Percentiles rank a stretch among this genome's conserved stretches.
Conservation (phyloP, 2,113 vertebrate species). For the Probosciger aterrimus region DNA sequence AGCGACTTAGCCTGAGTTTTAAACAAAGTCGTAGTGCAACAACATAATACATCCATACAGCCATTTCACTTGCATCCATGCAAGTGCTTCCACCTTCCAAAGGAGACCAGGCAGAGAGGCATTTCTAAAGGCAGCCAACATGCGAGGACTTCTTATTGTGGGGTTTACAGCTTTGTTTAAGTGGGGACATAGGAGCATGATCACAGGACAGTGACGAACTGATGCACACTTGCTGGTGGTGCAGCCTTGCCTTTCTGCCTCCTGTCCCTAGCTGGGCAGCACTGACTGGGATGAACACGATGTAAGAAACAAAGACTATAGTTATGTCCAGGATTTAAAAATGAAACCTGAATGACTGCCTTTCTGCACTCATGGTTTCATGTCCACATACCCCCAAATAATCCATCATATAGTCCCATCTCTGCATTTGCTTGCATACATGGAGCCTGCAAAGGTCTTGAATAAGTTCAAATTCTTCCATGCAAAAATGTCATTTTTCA, state of each 20-base stretch:
- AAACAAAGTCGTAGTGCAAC: background rate
- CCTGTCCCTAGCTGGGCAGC: background rate
- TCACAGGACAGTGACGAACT: fast-evolving
- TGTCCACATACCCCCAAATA: background rate
- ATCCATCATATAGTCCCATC: background rate
- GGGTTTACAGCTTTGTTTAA: background rate
- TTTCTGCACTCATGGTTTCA: background rate
- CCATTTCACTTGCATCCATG: background rate
- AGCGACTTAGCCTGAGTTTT: background rate
- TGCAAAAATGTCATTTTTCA: background rate
- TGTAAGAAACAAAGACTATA: background rate
- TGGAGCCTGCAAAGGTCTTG: background rate
- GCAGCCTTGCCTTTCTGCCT: background rate
- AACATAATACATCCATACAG: background rate
- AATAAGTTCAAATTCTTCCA: background rate
- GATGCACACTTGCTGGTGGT: too few species aligned
- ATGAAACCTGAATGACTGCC: background rate
- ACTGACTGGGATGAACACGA: fast-evolving
- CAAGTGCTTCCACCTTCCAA: background rate
- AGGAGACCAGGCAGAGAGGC: background rate
- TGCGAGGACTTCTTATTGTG: background rate
- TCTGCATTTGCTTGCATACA: fast-evolving
- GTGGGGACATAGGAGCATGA: background rate
- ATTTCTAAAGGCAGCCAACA: background rate
- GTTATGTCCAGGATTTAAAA: background rate